Evolutionary conservation across 2,888 invertebrate genomes (phyloP).

Genomic region (Orthonevra nobilis): DNA sequence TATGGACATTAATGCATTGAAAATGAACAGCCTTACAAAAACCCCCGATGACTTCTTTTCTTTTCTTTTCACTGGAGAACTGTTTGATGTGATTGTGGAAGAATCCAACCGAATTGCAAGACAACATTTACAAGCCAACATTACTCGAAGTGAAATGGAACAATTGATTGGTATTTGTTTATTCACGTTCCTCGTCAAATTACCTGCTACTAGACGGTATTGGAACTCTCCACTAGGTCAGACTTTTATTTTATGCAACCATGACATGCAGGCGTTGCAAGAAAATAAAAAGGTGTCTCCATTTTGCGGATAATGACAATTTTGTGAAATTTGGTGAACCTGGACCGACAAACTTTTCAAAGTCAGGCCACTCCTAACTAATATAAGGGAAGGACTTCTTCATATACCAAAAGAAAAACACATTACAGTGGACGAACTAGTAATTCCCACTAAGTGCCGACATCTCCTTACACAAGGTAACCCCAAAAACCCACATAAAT

Average conservation of each 20-base stretch:
- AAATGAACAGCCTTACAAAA: not conserved
- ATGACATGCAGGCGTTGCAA: conserved; percentile 22
- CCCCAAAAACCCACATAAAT: conserved; percentile 16
- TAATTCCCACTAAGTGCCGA: conserved; percentile 21
- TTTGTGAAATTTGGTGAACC: conserved; percentile 25
- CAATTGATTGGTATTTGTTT: conserved; percentile 23
- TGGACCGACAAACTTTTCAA: conserved; percentile 38
- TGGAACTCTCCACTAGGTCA: conserved; percentile 28
- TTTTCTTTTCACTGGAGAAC: conserved; percentile 26
- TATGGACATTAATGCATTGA: no score
- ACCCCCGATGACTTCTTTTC: conserved; percentile 27
- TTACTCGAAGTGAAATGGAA: conserved; percentile 30
- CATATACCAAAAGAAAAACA: conserved; percentile 27
- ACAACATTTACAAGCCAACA: not conserved
- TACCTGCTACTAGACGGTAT: conserved; percentile 36
- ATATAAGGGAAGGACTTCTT: conserved; percentile 34
- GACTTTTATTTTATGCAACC: conserved; percentile 23
- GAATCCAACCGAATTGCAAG: conserved; percentile 32
- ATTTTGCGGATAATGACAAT: conserved; percentile 26
- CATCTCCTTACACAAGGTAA: conserved; percentile 4
- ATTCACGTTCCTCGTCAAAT: conserved; percentile 25
- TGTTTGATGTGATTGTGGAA: conserved; percentile 34
- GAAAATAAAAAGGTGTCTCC: conserved; percentile 21
- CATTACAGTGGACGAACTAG: conserved; percentile 11
- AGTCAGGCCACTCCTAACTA: conserved; percentile 27